Evolutionary conservation across 2,113 vertebrate genomes (phyloP).

Genomic region (Alligator mississippiensis): DNA sequence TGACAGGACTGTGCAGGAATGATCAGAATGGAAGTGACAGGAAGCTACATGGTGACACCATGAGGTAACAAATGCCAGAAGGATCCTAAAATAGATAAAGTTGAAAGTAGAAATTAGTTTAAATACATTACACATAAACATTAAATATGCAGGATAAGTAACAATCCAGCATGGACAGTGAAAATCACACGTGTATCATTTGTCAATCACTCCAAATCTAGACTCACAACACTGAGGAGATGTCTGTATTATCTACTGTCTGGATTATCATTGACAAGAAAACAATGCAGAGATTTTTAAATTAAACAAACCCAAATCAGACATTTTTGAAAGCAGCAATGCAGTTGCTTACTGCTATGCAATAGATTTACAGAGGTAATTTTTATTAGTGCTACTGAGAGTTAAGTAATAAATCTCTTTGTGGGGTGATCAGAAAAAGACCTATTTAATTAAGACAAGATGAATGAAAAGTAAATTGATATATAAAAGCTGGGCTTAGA

Average conservation of each 20-base stretch:
- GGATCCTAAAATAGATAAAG: background rate
- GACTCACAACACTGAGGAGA: background rate
- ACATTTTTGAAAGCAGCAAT: background rate
- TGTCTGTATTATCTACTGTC: background rate
- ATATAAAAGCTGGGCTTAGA: background rate
- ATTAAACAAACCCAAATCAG: background rate
- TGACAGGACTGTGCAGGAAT: background rate
- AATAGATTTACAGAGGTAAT: background rate
- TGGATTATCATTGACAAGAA: background rate
- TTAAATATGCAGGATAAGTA: background rate
- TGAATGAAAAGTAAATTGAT: fast-evolving
- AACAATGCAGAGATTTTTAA: background rate
- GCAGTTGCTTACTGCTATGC: fast-evolving
- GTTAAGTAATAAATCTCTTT: background rate
- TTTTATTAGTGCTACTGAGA: background rate
- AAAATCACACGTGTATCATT: background rate
- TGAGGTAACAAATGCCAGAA: background rate
- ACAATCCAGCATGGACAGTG: background rate
- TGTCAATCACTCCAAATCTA: background rate
- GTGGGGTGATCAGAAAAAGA: background rate
- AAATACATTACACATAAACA: background rate
- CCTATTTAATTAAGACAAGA: background rate
- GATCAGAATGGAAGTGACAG: background rate
- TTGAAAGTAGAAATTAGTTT: background rate
- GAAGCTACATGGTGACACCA: background rate